A percentile compares a stretch with the other conserved stretches of the same genome.
Evolutionary conservation across 2,113 vertebrate species (phyloP).

Genomic region (Polypterus senegalus): DNA sequence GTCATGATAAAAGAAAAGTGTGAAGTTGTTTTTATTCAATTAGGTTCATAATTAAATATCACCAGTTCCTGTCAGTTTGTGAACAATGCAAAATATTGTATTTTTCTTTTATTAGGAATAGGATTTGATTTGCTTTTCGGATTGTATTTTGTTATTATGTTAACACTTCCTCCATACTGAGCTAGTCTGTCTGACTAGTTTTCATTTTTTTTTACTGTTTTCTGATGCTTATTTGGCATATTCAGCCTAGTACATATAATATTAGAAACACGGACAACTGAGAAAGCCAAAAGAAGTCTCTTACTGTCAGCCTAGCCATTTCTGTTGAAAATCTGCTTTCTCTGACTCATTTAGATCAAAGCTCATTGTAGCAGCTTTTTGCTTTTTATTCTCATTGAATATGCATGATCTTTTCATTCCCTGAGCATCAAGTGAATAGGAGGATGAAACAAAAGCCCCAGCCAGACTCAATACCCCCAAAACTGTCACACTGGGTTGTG

Average conservation of each 20-base stretch:
- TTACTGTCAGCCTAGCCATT: conserved; percentile 12
- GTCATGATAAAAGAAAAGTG: too few relatives aligned
- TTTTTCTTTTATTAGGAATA: too few relatives aligned
- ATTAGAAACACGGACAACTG: not conserved
- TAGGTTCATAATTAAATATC: too few relatives aligned
- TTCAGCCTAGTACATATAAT: not conserved
- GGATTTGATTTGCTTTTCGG: too few relatives aligned
- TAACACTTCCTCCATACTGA: too few relatives aligned
- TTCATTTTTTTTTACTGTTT: too few relatives aligned
- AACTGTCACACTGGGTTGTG: not conserved
- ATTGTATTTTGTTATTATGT: too few relatives aligned
- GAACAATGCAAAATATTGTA: too few relatives aligned
- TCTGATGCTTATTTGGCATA: too few relatives aligned
- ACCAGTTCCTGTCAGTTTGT: too few relatives aligned
- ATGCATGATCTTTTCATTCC: conserved; percentile 31
- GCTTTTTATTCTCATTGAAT: conserved; percentile 26
- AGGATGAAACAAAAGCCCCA: conserved; percentile 21
- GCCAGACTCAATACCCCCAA: conserved; percentile 5
- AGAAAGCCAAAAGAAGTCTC: not conserved
- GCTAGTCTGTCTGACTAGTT: too few relatives aligned
- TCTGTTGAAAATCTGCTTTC: conserved; percentile 8
- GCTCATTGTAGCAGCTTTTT: conserved; percentile 15
- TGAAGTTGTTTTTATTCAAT: too few relatives aligned
- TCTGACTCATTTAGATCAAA: conserved; percentile 25
- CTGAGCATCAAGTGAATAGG: conserved; percentile 9